A percentile compares a stretch with the other conserved stretches of the same genome.
These are phyloP conservation scores for Pocillopora meandrina DNA, from an alignment of 92 coral and sea anemone genomes.

Conservation along the genomic window DNA sequence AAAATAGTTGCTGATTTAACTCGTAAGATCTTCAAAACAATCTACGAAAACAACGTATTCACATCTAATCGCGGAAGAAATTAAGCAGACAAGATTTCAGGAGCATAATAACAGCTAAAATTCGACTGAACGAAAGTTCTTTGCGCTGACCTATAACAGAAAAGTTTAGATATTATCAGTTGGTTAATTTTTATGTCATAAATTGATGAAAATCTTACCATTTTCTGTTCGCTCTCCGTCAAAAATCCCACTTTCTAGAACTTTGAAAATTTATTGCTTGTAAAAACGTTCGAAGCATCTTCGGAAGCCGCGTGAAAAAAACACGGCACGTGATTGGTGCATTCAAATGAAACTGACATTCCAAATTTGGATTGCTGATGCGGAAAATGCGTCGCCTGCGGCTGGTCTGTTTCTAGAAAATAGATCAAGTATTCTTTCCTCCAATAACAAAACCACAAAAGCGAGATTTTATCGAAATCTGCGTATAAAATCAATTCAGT, in stretches of 20 bases:
- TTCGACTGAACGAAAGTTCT: neutral
- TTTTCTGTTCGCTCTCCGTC: neutral
- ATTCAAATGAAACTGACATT: constrained; percentile 10
- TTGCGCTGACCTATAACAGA: neutral
- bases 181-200: neutral
- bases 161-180: neutral
- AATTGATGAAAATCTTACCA: neutral
- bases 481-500: too few species aligned
- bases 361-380: constrained; percentile 23
- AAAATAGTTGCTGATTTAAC: neutral
- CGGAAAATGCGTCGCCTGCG: constrained; percentile 22
- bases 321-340: constrained; percentile 9
- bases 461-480: neutral
- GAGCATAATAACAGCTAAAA: neutral
- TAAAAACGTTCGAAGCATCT: neutral
- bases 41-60: neutral
- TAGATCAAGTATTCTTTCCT: neutral
- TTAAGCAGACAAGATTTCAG: neutral
- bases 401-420: neutral
- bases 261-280: neutral
- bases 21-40: neutral
- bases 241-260: neutral
- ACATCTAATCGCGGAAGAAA: neutral
- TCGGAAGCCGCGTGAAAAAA: neutral
- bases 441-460: neutral